Evolutionary conservation across 2,888 invertebrate species (phyloP), one percentile per base, ranked within the genome.

Genomic region (Eupithecia centaureata): DNA sequence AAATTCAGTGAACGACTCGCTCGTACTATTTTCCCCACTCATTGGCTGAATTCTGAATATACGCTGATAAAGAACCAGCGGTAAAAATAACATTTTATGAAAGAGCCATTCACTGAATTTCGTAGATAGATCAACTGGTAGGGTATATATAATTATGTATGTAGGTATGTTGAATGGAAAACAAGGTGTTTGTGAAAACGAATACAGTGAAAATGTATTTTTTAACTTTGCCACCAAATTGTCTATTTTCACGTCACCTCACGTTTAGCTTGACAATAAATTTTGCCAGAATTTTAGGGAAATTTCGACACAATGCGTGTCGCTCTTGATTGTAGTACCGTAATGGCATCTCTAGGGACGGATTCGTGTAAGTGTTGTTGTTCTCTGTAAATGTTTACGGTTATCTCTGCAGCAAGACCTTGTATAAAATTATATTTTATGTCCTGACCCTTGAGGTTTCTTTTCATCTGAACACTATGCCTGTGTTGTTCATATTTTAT

Each of bases 391-490:
- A 73, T 75, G 73, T 76, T 74, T 74, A 76, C 68, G 73, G 70
- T 73, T 75, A 74, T 73, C 27, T 52, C 68, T 35, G 35, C 51
- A 30, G 67, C 68, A 65, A 57, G 63, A 57, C 63, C 61, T 67
- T 71, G 68, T 70, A 70, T 71, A 66, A 75, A 73, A 71, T 75
- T 75, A 73, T 75, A 72, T 75, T 75, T 73, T 73, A 72, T 64
- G 52, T 56, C 18, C 42, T 30, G 28, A 67, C 72, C 58, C 71
- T 18, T 32, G 68, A 63, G 70, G 32, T 47, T 68, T 66, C 68
- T 64, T 71, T 71, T 71, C 65, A 67, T 70, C 70, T 64, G 66
- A 51, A 58, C 61, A 42, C 42, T 38, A 35, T 22, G 52, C 52
- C 52, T 52, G 52, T n/a, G 56, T 28, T 56, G 56, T 56, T 30